Evolutionary conservation across 2,797 vertebrate species (phyloP), one percentile per base, ranked within the genome.

Genomic region (Argentina silus): DNA sequence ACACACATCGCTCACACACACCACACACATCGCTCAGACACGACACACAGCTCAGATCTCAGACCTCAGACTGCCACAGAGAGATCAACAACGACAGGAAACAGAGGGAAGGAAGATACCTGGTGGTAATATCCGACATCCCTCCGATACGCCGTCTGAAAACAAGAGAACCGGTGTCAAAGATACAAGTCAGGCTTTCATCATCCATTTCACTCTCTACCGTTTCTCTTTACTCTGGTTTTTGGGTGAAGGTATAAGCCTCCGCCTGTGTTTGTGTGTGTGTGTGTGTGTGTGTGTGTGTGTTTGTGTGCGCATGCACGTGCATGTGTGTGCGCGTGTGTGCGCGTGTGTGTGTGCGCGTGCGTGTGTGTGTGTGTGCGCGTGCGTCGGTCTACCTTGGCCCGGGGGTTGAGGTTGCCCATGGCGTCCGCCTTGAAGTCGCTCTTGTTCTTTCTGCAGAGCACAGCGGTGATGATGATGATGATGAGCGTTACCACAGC

Each of bases 401-500:
- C 94, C 85, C 97, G 89, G 77, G 97, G 97, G 65, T 98, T 98
- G 68, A 98, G 92, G 91, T 96, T 98, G 87, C 96, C 94, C 78
- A 98, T 92, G 77, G 96, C 94, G 70, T 99, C 98, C 0, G 96
- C 93, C 87, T 99, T 99, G 89, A 98, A 97, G 89, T 98, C 97
- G 0, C 92, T 97, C 92, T 98, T 99, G 93, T 99, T 99, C 92
- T 98, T 99, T 85, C 96, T 94, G 90, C 98, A 99, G 73, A 99
- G 94, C 86, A 99, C 97, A 0, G 96, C 96, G 0, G 98, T 97
- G 91, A 99, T 98, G 90, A 99, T 98, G 92, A 98, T 95, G 84
- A 98, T 97, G 88, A 99, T 98, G 81, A 99, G 92, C 0, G 96
- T 98, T 82, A 98, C 97, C 60, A 98, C 96, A 0, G 94, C 95